Base-by-base conservation (phyloP, 2,113 vertebrate species). In the Syngnathus scovelli region DNA sequence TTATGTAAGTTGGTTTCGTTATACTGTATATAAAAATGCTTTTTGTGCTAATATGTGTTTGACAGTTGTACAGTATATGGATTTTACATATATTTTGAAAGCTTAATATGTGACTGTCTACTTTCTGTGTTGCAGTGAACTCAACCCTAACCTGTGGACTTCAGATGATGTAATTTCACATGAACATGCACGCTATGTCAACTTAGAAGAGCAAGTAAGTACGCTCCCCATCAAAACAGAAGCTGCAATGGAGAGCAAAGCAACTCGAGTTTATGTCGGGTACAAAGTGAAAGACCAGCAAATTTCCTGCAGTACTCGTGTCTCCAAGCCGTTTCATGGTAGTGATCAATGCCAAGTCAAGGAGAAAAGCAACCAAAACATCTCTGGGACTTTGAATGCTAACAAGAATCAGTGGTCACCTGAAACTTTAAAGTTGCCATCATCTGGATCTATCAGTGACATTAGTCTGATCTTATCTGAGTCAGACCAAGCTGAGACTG, bases 121-220 rank as follows among this genome's bases (percentile, higher is more conserved):
- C 69, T 60, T 71, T 77, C 67, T 78, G 16, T 77, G 21, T 79
- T 69, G 33, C 72, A 92, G 90, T 71, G 90, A 91, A 66, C 65
- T 84, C 13, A 88, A 87, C 39, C 75, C 83, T 56, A 85, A 86
- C 66, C 64, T 82, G 7, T 90, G 87, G 87, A 84, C 69, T 6
- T 81, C 82, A 46, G 86, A 90, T 60, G 87, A 90, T 62, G 41
- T 82, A 52, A 76, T 75, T 61, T 64, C 76, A 71, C 75, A 70
- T 44, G 87, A 86, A 74, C 77, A 80, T 59, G 52, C 77, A 67
- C 78, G 62, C 78, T 70, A 76, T 21, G 72, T 85, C 71, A 70
- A 69, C 76, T 76, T 64, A 21, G 78, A 86, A 64, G 83, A 86
- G 74, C 85, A 90, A 86, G 90, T 92, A 90, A 91, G 89, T 90